These are phyloP conservation scores for Alectoris magna DNA, from an alignment of 2,797 vertebrate species.

Conservation along the genomic window DNA sequence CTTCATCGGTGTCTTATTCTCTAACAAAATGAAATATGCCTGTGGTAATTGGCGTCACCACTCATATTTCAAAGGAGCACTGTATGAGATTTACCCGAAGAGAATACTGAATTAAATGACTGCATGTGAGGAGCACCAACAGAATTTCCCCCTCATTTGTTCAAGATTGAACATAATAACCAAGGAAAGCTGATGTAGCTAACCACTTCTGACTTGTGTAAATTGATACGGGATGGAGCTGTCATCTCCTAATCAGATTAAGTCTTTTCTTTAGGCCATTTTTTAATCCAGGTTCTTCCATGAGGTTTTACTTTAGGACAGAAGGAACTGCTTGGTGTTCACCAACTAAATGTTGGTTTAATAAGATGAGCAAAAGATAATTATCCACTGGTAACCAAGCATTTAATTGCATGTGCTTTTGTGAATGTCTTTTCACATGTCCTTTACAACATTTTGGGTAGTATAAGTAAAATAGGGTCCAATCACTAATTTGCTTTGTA, in stretches of 20 bases:
- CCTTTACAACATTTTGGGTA: not conserved
- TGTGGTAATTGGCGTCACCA: constrained; percentile 41
- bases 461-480: not conserved
- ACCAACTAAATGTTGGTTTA: not conserved
- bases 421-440: not conserved
- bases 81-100: constrained; percentile 27
- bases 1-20: not conserved
- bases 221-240: constrained; percentile 64
- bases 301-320: constrained; percentile 26
- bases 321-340: constrained; percentile 29
- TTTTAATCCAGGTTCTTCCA: constrained; percentile 46
- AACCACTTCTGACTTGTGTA: constrained; percentile 58
- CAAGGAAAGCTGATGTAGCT: constrained; percentile 55
- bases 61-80: constrained; percentile 27
- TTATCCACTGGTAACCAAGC: not conserved
- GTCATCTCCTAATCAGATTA: constrained; percentile 66
- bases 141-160: constrained; percentile 55
- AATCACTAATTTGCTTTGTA: not conserved
- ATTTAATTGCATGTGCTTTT: not conserved
- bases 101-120: constrained; percentile 53
- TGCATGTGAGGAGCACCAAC: constrained; percentile 35
- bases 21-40: constrained; percentile 21
- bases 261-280: constrained; percentile 49
- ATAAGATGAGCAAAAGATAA: not conserved
- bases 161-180: constrained; percentile 55